Base-by-base conservation (phyloP, 2,888 invertebrate genomes). In the Leptopterna dolabrata region DNA sequence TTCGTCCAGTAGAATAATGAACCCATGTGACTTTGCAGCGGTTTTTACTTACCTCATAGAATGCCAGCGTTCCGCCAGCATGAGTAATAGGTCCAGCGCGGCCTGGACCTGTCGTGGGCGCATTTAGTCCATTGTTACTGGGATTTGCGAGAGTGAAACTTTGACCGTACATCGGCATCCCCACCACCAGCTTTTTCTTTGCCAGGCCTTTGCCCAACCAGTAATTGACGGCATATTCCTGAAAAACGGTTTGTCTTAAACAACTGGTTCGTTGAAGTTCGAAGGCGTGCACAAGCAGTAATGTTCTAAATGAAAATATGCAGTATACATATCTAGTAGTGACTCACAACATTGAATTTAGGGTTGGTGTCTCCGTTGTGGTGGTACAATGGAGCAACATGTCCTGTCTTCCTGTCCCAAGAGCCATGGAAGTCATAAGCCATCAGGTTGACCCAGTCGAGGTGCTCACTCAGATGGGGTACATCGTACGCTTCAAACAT, bases 121-220 rank as follows among this genome's bases (percentile, higher is more conserved):
- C 94, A 91, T 97, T 96, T 3, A 97, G 92, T 0, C 95, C 96
- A 89, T 94, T 93, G 47, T 93, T 93, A 14, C 93, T 93, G 47
- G 93, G 92, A 90, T 94, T 93, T 80, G 94, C 93, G 70, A 95
- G 91, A 9, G 91, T 89, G 91, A 97, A 97, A 0, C 96, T 95
- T 91, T 97, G 97, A 0, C 97, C 97, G 91, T 97, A 97, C 76
- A 97, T 92, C 0, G 97, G 97, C 94, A 97, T 96, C 47, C 97
- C 97, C 95, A 97, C 95, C 0, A 97, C 94, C 36, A 97, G 93
- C 91, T 96, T 97, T 30, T 95, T 94, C 0, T 96, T 93, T 0
- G 96, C 95, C 0, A 96, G 96, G 14, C 97, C 97, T 91, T 96
- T 95, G 45, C 95, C 93, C 89, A 97, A 96, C 97, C 98, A 98